Conservation (phyloP, 53 echinoderm and acorn worm species). For the Crossaster papposus region DNA sequence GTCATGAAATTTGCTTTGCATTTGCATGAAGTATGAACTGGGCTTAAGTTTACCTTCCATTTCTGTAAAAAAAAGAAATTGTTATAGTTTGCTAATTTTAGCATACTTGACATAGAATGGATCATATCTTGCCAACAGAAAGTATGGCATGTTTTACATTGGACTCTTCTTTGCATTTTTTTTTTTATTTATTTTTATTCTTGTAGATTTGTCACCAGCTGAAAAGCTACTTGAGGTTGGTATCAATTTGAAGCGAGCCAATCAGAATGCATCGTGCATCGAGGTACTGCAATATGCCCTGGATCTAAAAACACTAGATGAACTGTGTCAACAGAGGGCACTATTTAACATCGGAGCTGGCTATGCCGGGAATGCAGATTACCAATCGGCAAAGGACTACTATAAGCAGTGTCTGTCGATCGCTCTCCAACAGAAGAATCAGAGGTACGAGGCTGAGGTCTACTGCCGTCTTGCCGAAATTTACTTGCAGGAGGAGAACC, state of each 20-base stretch:
- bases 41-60: too few relatives aligned
- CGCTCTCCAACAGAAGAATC: conserved; percentile 66
- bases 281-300: conserved; percentile 84
- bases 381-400: conserved; percentile 74
- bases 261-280: conserved; percentile 69
- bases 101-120: too few relatives aligned
- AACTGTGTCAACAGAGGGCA: conserved; percentile 60
- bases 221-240: conserved; percentile 85
- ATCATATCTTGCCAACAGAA: not conserved
- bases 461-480: conserved; percentile 82
- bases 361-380: conserved; percentile 54
- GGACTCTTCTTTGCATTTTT: not conserved
- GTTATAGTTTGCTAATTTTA: too few relatives aligned
- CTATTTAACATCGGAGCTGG: conserved; percentile 71
- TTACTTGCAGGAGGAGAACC: conserved; percentile 63
- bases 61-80: too few relatives aligned
- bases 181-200: not conserved
- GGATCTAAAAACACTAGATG: conserved; percentile 65
- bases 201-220: conserved; percentile 67
- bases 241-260: conserved; percentile 61
- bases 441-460: conserved; percentile 69
- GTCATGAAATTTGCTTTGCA: too few relatives aligned
- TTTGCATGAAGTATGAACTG: too few relatives aligned
- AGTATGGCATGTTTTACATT: not conserved
- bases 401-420: conserved; percentile 74